Evolutionary conservation across 2,797 vertebrate genomes (phyloP).

Genomic region (Poecilia picta): DNA sequence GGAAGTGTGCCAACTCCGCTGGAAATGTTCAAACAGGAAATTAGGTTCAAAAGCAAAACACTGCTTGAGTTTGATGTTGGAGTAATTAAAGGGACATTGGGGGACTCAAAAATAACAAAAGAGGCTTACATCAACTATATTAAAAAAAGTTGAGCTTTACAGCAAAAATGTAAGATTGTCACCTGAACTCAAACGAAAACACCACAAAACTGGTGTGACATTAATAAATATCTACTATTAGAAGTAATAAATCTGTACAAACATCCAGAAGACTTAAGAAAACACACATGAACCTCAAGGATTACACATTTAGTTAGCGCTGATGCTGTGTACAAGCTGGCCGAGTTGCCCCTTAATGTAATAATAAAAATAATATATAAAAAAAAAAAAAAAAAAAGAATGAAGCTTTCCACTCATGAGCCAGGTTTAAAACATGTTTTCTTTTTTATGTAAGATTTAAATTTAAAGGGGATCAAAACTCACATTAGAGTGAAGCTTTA

Average conservation of each 20-base stretch:
- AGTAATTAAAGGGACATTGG: slow-evolving; percentile 1
- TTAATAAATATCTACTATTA: slow-evolving; percentile 7
- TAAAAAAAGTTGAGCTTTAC: neutral
- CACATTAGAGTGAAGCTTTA: neutral
- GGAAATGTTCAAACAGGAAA: neutral
- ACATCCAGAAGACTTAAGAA: slow-evolving; percentile 6
- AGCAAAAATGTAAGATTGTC: slow-evolving; percentile 9
- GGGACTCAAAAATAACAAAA: neutral
- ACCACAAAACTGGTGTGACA: slow-evolving; percentile 3
- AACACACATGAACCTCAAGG: slow-evolving; percentile 5
- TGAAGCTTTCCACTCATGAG: neutral
- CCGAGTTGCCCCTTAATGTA: neutral
- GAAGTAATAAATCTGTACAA: slow-evolving; percentile 7
- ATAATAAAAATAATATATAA: neutral
- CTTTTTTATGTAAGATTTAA: neutral
- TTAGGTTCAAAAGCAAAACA: neutral
- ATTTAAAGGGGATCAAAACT: neutral
- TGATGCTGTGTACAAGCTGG: slow-evolving; percentile 1
- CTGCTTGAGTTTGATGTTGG: neutral
- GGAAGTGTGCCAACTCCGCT: slow-evolving; percentile 9
- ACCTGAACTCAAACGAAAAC: neutral
- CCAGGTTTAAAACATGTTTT: neutral
- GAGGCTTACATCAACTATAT: neutral
- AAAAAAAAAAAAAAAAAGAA: neutral
- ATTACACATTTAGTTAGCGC: neutral